A percentile compares a stretch with the other conserved stretches of the same genome.
phyloP scores from a whole-genome alignment of 2,888 invertebrate genomes.

The Choristoneura rosaceana region DNA sequence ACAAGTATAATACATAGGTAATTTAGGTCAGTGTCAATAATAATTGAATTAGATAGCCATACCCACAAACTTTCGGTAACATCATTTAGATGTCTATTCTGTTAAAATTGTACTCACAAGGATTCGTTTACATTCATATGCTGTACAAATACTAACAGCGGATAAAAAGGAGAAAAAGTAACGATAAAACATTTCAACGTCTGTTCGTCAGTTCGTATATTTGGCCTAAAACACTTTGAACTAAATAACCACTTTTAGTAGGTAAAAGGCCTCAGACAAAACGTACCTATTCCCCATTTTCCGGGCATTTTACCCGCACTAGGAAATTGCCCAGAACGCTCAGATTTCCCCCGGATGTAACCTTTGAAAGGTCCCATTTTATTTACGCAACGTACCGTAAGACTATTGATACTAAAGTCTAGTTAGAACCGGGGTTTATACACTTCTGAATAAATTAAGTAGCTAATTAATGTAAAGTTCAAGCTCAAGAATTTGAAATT shows the following conservation, averaged over 20 bases:
- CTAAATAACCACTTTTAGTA: constrained; percentile 19
- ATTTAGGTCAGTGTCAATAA: background rate
- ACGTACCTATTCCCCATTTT: constrained; percentile 18
- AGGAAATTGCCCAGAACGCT: constrained; percentile 26
- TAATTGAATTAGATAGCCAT: background rate
- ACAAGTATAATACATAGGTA: background rate
- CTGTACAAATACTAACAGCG: background rate
- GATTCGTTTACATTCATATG: background rate
- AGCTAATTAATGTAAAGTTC: background rate
- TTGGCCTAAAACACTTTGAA: constrained; percentile 10
- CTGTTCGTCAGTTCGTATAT: background rate
- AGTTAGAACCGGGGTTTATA: background rate
- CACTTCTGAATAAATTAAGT: background rate
- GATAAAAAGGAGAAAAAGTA: background rate
- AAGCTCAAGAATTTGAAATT: background rate
- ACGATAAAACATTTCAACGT: background rate
- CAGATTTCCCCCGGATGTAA: constrained; percentile 18
- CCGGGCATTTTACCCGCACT: constrained; percentile 18
- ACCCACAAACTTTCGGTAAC: background rate
- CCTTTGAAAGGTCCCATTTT: constrained; percentile 8
- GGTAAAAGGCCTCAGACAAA: constrained; percentile 28
- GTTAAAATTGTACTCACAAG: background rate
- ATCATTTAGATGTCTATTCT: background rate
- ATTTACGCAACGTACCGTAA: constrained; percentile 1
- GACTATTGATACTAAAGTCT: background rate